A percentile compares a stretch with the other conserved stretches of the same genome.
These are phyloP conservation scores for Mormyrus proboscirostris DNA, from an alignment of 2,797 vertebrate genomes.

Conservation along the genomic window DNA sequence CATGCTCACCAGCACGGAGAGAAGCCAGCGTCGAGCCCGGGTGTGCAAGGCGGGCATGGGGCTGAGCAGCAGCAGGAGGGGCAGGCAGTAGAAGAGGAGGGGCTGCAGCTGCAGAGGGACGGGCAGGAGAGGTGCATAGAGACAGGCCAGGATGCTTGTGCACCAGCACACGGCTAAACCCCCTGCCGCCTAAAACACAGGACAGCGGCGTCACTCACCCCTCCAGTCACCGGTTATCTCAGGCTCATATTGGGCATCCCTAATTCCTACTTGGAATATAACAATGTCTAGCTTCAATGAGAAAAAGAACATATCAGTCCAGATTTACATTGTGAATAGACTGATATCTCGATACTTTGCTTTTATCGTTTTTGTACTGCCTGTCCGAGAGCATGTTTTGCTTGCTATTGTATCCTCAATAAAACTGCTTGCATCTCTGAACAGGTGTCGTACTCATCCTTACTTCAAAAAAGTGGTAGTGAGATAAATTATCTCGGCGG, in stretches of 20 bases:
- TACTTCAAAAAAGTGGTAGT: slow-evolving; percentile 80
- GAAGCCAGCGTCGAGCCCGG: slow-evolving; percentile 74
- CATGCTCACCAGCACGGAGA: slow-evolving; percentile 57
- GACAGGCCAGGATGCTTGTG: slow-evolving; percentile 72
- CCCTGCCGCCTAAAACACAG: slow-evolving; percentile 63
- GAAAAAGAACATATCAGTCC: not conserved
- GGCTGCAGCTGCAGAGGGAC: slow-evolving; percentile 75
- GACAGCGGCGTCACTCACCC: not conserved
- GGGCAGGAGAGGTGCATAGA: slow-evolving; percentile 59
- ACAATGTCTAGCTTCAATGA: not conserved
- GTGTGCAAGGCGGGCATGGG: slow-evolving; percentile 74
- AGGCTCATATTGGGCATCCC: not conserved
- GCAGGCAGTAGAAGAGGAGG: slow-evolving; percentile 72
- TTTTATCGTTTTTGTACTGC: not conserved
- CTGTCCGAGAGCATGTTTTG: not conserved
- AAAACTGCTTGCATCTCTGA: not conserved
- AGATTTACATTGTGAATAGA: not conserved
- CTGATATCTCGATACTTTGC: not conserved
- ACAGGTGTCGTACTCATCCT: slow-evolving; percentile 19
- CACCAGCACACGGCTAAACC: slow-evolving; percentile 76
- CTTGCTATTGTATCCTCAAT: not conserved
- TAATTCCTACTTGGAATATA: not conserved
- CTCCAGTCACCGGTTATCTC: not conserved
- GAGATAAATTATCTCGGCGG: slow-evolving; percentile 73
- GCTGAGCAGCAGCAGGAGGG: slow-evolving; percentile 75